These are phyloP conservation scores for Catostomus latipinnis DNA, from an alignment of 2,797 vertebrate species.

Conservation along the genomic window DNA sequence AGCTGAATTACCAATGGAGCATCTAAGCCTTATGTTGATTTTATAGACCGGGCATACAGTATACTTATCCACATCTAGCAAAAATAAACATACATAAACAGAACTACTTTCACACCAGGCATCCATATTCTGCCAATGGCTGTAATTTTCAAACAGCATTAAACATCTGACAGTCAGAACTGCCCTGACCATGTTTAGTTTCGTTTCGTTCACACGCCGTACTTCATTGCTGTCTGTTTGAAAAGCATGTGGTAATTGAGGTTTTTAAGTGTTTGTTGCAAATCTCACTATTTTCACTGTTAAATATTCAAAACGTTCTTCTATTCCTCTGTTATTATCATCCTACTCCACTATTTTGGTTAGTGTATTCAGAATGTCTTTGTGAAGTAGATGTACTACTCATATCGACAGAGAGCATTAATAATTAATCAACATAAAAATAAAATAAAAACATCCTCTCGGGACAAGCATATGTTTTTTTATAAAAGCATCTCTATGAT, in stretches of 20 bases:
- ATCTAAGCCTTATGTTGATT: constrained; percentile 79
- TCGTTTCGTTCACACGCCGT: too few relatives aligned
- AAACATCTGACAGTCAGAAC: background rate
- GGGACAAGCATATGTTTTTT: constrained; percentile 31
- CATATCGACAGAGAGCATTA: constrained; percentile 47
- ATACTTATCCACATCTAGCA: constrained; percentile 20
- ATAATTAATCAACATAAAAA: constrained; percentile 48
- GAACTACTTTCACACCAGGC: too few relatives aligned
- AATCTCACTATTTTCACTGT: background rate
- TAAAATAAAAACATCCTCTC: background rate
- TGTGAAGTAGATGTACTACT: constrained; percentile 32
- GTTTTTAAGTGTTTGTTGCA: background rate
- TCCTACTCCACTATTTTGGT: background rate
- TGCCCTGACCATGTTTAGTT: background rate
- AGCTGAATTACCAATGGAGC: constrained; percentile 72
- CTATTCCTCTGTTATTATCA: background rate
- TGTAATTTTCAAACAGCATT: background rate
- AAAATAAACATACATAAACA: too few relatives aligned
- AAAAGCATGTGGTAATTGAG: too few relatives aligned
- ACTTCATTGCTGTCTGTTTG: too few relatives aligned
- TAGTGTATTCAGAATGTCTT: constrained; percentile 12
- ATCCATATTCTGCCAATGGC: too few relatives aligned
- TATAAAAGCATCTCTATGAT: constrained; percentile 44
- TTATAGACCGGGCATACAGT: constrained; percentile 64
- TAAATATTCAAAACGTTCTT: background rate